Conservation (phyloP, 2,797 vertebrate species). For the Margarornis squamiger region DNA sequence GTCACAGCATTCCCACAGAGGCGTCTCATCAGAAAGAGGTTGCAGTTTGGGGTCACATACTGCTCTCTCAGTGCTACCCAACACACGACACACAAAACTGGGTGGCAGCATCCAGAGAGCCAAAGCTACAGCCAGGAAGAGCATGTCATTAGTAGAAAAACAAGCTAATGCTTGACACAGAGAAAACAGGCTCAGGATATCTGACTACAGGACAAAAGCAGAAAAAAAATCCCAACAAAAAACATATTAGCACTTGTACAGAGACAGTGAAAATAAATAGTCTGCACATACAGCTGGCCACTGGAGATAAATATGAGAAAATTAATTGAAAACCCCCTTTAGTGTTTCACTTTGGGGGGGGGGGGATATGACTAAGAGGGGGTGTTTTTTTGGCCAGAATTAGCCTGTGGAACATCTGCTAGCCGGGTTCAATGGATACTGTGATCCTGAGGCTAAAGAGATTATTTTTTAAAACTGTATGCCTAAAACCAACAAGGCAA, state of each 20-base stretch:
- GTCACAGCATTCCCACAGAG: background rate
- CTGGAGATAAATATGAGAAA: background rate
- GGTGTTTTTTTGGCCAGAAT: background rate
- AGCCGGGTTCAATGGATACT: background rate
- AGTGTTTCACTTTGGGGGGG: background rate
- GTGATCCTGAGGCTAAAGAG: background rate
- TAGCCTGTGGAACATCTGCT: background rate
- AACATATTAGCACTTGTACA: background rate
- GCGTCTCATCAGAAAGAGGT: background rate
- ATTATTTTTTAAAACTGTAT: background rate
- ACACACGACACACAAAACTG: rapidly evolving
- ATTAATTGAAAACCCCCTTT: background rate
- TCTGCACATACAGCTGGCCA: background rate
- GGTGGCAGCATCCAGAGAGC: background rate
- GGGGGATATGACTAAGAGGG: background rate
- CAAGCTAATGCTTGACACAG: background rate
- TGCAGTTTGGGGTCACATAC: background rate
- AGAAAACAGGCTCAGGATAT: background rate
- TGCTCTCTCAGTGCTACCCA: background rate
- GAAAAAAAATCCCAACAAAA: background rate
- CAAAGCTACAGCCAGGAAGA: background rate
- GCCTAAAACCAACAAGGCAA: background rate
- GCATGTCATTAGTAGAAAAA: background rate
- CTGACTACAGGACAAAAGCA: background rate
- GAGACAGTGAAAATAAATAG: constrained; percentile 27